A percentile compares a stretch with the other conserved stretches of the same genome.
Evolutionary conservation across 2,888 invertebrate species (phyloP).

Genomic region (Latrodectus hesperus): DNA sequence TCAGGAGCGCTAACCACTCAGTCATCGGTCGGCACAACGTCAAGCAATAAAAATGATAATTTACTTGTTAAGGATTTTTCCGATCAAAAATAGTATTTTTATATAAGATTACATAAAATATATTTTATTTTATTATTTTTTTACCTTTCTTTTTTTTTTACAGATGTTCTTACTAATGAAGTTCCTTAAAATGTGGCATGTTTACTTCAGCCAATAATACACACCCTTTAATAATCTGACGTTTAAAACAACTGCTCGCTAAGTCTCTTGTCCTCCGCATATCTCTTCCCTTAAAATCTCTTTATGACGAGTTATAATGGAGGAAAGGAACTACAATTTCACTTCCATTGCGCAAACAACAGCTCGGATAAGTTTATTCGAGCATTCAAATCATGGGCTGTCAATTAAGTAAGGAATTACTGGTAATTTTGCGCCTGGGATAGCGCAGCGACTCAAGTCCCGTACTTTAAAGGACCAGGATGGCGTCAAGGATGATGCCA

Average conservation of each 20-base stretch:
- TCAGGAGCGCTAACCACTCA: too few species aligned
- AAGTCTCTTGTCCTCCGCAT: neutral
- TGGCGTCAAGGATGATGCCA: neutral
- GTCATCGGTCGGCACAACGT: too few species aligned
- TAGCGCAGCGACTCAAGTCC: constrained; percentile 5
- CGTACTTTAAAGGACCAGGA: neutral
- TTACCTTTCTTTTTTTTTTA: too few species aligned
- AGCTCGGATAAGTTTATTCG: neutral
- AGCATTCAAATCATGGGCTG: constrained; percentile 29
- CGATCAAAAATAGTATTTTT: too few species aligned
- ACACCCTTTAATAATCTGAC: neutral
- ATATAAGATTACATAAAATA: too few species aligned
- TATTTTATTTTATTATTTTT: too few species aligned
- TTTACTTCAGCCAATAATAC: neutral
- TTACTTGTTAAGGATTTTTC: too few species aligned
- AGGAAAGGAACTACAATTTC: neutral
- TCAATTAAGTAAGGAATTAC: constrained; percentile 32
- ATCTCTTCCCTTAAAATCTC: constrained; percentile 9
- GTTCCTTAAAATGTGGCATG: neutral
- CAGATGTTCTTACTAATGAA: too few species aligned
- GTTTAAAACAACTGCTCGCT: neutral
- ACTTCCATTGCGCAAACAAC: neutral
- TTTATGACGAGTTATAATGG: constrained; percentile 14
- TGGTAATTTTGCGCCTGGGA: constrained; percentile 17
- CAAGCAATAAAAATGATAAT: too few species aligned